Evolutionary conservation across 1,140 invertebrate genomes (phyloP), one percentile per base, ranked within the genome.

Genomic region (Delia radicum): DNA sequence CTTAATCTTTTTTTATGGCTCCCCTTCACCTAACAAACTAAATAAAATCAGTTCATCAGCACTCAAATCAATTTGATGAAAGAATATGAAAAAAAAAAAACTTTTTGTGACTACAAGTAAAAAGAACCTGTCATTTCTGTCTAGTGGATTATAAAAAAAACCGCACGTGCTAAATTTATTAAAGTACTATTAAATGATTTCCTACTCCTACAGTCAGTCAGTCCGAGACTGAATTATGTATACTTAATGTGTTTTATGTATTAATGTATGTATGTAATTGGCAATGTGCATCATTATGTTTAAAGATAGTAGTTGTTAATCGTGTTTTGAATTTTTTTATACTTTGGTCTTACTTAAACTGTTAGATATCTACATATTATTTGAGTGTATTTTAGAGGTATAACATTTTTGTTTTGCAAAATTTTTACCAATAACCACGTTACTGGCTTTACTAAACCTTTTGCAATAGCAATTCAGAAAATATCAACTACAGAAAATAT

Each of bases 121-220:
- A 27, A 27, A 15, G 37, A 42, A 42, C 37, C 37, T 42, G 37
- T 42, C 37, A 42, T 42, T 3, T 15, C 1, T 15, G 37, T 42
- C 37, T 42, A 42, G 37, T 42, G 37, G 3, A 2, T 8, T 42
- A 42, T 42, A 15, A 8, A 15, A 42, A 42, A 15, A 42, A 42
- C n/a, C 27, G 27, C 62, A 65, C 62, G 62, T 65, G 62, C 62
- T 31, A 28, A 13, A 65, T 65, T 65, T 65, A 29, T 63, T 63
- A 27, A 63, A 27, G 61, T 21, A 26, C 61, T 2, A 63, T 63
- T 63, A 63, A 63, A 63, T 63, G 61, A 63, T 63, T 63, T 63
- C 61, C 61, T 61, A 7, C 55, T 63, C 6, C 61, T 63, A 18
- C 61, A n/a, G n/a, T n/a, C n/a, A n/a, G n/a, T n/a, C n/a, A n/a